Evolutionary conservation across 2,113 vertebrate species (phyloP), one percentile per base, ranked within the genome.

Genomic region (Centropus bengalensis): DNA sequence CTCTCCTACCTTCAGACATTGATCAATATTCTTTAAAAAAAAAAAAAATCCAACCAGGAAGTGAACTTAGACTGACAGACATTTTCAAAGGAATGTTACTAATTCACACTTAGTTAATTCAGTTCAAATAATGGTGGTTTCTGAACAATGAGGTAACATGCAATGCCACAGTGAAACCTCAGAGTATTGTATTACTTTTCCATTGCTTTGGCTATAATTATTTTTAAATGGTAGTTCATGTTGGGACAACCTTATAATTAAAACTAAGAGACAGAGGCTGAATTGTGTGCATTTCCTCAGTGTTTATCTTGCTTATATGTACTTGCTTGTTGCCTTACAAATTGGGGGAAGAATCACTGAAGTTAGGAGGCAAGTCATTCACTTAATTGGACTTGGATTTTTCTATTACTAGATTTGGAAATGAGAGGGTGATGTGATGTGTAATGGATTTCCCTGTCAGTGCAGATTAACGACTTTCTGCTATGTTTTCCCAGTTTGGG

Each of bases 401-500:
- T 92, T 94, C 75, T 86, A 82, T 94, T 71, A 44, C 45, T 86
- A 82, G 90, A 86, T 88, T 70, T 93, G 82, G 86, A 91, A 93
- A 76, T 27, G 36, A 86, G 68, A 52, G 45, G 27, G 40, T 75
- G 62, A 86, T 71, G 82, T 78, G 60, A 64, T 89, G 69, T 88
- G 47, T 88, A 91, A 86, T 93, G 88, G 82, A 88, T 95, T 97
- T 97, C 68, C 81, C 64, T 55, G 30, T 83, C 95, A 89, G 52
- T 74, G 60, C 44, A 88, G 85, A 96, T 95, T 95, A 91, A 94
- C 88, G 79, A 75, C 51, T 55, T 33, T 58, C 38, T 83, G 60
- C 49, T 94, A 2, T 71, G 42, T 75, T 77, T 60, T 60, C 79
- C 73, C 62, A 78, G 73, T 81, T 86, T 49, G 71, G 45, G 56